These are phyloP conservation scores for Drosophila repleta DNA, from an alignment of 1,140 invertebrate species.

Conservation along the genomic window DNA sequence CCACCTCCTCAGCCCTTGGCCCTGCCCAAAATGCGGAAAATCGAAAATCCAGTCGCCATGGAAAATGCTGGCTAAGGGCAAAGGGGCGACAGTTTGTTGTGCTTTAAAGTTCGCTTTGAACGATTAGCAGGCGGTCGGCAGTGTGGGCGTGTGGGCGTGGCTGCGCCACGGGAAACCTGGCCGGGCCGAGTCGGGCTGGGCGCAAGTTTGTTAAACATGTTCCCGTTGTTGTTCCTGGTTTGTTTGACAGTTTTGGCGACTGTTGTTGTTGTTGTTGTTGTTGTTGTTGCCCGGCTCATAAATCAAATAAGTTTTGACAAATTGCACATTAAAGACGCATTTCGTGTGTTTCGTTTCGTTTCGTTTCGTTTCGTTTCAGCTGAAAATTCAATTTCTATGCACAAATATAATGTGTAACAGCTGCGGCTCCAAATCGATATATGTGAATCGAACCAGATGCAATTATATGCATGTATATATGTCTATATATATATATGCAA, in stretches of 20 bases:
- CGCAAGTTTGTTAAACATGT: slow-evolving; percentile 28
- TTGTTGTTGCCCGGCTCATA: slow-evolving; percentile 53
- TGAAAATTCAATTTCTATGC: slow-evolving; percentile 55
- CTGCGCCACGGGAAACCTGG: slow-evolving; percentile 9
- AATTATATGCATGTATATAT: not conserved
- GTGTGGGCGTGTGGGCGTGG: not conserved
- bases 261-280: slow-evolving; percentile 33
- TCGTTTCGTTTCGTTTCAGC: slow-evolving; percentile 48
- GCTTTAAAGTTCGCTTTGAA: slow-evolving; percentile 45
- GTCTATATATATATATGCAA: not conserved
- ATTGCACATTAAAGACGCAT: slow-evolving; percentile 76
- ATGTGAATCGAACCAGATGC: not conserved
- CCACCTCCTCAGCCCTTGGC: too few relatives aligned
- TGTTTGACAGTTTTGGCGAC: slow-evolving; percentile 30
- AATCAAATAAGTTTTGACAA: slow-evolving; percentile 82
- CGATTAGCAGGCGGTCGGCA: slow-evolving; percentile 35
- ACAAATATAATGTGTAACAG: slow-evolving; percentile 35
- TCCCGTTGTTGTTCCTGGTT: slow-evolving; percentile 32
- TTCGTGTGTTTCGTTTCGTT: slow-evolving; percentile 26
- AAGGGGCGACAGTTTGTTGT: slow-evolving; percentile 41
- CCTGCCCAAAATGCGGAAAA: too few relatives aligned
- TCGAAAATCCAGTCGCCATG: slow-evolving; percentile 1
- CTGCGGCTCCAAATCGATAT: not conserved
- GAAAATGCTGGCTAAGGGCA: too few relatives aligned
- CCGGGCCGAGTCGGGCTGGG: slow-evolving; percentile 8